Percentiles rank a stretch among this genome's conserved stretches.
Evolutionary conservation across 1,140 invertebrate genomes (phyloP).

Genomic region (Microplitis mediator): DNA sequence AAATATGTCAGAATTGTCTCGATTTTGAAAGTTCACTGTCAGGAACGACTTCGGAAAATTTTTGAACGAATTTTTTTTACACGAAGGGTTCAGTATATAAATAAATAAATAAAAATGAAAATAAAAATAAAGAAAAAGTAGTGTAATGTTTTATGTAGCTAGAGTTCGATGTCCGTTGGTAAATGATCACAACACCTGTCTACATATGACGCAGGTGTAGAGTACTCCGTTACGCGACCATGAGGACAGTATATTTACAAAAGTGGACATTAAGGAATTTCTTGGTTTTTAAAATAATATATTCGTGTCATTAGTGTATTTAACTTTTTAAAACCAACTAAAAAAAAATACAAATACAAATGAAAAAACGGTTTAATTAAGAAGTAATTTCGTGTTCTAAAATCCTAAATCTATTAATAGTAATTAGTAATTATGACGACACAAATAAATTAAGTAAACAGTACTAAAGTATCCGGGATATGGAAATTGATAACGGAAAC

Average conservation of each 20-base stretch:
- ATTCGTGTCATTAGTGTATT: not conserved
- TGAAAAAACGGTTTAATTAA: not conserved
- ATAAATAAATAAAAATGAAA: too few relatives aligned
- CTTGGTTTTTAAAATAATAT: not conserved
- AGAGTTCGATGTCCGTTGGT: conserved; percentile 15
- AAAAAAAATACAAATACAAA: not conserved
- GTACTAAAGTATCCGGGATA: too few relatives aligned
- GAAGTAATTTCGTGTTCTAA: not conserved
- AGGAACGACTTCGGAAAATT: too few relatives aligned
- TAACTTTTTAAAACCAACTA: not conserved
- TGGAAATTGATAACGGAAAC: too few relatives aligned
- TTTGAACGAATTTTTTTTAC: too few relatives aligned
- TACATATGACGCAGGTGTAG: conserved; percentile 1
- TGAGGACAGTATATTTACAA: not conserved
- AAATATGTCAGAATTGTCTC: too few relatives aligned
- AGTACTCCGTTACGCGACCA: conserved; percentile 4
- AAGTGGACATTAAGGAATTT: not conserved
- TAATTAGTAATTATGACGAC: too few relatives aligned
- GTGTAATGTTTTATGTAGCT: not conserved
- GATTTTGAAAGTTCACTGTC: too few relatives aligned
- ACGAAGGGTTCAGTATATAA: too few relatives aligned
- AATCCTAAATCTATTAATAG: too few relatives aligned
- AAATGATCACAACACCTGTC: conserved; percentile 7
- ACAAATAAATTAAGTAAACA: too few relatives aligned
- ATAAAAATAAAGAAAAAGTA: not conserved